phyloP scores from a whole-genome alignment of 2,797 vertebrate genomes.

The Phataginus tricuspis region DNA sequence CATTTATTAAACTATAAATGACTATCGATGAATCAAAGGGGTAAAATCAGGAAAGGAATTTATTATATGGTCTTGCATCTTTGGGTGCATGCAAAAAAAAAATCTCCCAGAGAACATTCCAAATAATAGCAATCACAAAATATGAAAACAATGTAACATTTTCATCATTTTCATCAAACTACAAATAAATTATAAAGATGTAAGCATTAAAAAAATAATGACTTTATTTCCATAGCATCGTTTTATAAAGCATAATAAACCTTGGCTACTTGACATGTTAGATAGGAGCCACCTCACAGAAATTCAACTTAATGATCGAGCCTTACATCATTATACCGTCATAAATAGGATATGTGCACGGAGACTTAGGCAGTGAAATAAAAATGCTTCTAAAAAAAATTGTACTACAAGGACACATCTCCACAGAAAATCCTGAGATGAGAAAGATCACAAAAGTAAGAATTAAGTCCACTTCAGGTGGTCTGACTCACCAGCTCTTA shows the following conservation, averaged over 20 bases:
- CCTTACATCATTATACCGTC: background rate
- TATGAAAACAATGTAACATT: slow-evolving; percentile 2
- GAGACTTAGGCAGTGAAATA: background rate
- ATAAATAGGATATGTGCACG: background rate
- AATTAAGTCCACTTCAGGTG: background rate
- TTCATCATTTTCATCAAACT: slow-evolving; percentile 47
- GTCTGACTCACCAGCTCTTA: background rate
- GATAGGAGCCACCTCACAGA: background rate
- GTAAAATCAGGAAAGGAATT: background rate
- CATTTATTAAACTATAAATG: background rate
- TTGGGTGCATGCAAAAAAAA: background rate
- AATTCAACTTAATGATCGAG: background rate
- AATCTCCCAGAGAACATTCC: background rate
- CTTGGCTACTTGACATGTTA: background rate
- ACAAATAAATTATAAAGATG: background rate
- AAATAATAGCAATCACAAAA: slow-evolving; percentile 31
- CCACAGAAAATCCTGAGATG: background rate
- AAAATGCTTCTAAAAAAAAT: slow-evolving; percentile 40
- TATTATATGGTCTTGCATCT: background rate
- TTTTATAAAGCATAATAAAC: background rate
- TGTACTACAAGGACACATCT: background rate
- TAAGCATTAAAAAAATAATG: slow-evolving; percentile 19
- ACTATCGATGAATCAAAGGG: background rate
- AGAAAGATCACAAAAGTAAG: background rate
- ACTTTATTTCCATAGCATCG: background rate